These are phyloP conservation scores for Discoglossus pictus DNA, from an alignment of 2,797 vertebrate species.

Conservation along the genomic window DNA sequence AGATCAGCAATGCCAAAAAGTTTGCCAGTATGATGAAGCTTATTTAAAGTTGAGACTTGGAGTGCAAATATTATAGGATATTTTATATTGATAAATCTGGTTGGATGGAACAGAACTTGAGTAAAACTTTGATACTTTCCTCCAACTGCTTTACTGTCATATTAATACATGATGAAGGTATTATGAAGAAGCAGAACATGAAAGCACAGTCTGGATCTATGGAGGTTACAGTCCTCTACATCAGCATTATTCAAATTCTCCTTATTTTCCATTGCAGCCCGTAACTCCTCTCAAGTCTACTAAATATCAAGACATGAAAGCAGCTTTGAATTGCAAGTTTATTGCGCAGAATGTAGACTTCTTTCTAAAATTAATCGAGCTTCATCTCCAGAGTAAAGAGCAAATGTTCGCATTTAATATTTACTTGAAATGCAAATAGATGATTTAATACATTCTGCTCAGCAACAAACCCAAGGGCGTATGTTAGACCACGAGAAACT, in stretches of 20 bases:
- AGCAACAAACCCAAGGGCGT: constrained; percentile 12
- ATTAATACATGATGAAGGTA: constrained; percentile 29
- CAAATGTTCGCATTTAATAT: constrained; percentile 38
- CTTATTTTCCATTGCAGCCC: constrained; percentile 17
- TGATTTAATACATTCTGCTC: constrained; percentile 31
- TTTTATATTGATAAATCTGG: constrained; percentile 20
- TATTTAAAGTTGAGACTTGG: too few species aligned
- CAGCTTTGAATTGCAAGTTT: constrained; percentile 38
- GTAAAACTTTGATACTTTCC: constrained; percentile 21
- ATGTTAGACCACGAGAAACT: background rate
- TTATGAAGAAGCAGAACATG: constrained; percentile 17
- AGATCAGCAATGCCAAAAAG: too few species aligned
- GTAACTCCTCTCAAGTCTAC: constrained; percentile 25
- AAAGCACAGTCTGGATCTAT: constrained; percentile 20
- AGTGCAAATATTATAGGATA: too few species aligned
- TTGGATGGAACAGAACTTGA: constrained; percentile 2
- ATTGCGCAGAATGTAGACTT: constrained; percentile 31
- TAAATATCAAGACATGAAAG: constrained; percentile 46
- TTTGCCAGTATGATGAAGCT: too few species aligned
- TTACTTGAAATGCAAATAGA: constrained; percentile 39
- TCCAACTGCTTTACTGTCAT: constrained; percentile 7
- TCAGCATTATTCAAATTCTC: constrained; percentile 39
- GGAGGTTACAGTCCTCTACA: constrained; percentile 11
- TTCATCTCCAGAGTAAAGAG: constrained; percentile 30
- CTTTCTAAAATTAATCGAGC: constrained; percentile 30